These are phyloP conservation scores for Diabrotica undecimpunctata DNA, from an alignment of 1,140 invertebrate genomes.

Conservation along the genomic window DNA sequence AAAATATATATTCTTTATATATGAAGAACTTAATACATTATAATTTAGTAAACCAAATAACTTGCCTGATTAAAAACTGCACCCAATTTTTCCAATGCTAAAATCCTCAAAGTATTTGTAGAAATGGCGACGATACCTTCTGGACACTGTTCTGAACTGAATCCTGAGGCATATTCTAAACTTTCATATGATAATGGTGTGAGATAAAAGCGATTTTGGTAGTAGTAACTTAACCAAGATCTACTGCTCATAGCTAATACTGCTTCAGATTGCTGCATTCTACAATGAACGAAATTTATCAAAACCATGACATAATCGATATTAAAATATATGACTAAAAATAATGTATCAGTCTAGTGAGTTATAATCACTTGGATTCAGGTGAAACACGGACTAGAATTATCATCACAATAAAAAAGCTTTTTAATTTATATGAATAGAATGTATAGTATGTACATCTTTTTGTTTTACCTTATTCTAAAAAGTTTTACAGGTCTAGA, in stretches of 20 bases:
- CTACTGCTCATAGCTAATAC: slow-evolving; percentile 97
- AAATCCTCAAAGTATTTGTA: slow-evolving; percentile 93
- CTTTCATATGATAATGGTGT: slow-evolving; percentile 95
- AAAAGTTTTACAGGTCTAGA: slow-evolving; percentile 22
- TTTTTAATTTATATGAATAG: background rate
- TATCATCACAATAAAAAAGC: background rate
- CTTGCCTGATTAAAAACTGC: slow-evolving; percentile 92
- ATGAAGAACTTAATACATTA: too few species aligned
- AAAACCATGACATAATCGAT: too few species aligned
- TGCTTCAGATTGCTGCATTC: slow-evolving; percentile 93
- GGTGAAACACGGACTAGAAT: background rate
- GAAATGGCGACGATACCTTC: slow-evolving; percentile 98
- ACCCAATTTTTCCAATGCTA: slow-evolving; percentile 96
- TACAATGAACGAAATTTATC: slow-evolving; percentile 57
- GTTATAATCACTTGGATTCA: slow-evolving; percentile 82
- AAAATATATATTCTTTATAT: too few species aligned
- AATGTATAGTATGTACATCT: background rate
- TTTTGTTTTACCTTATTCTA: slow-evolving; percentile 3
- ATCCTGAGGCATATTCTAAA: slow-evolving; percentile 96
- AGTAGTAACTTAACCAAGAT: slow-evolving; percentile 98
- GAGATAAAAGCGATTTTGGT: slow-evolving; percentile 94
- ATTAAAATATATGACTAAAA: too few species aligned
- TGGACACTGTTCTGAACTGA: slow-evolving; percentile 97
- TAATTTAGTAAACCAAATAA: background rate
- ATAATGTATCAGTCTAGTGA: too few species aligned